phyloP scores from a whole-genome alignment of 2,113 vertebrate species.

The Alosa alosa region DNA sequence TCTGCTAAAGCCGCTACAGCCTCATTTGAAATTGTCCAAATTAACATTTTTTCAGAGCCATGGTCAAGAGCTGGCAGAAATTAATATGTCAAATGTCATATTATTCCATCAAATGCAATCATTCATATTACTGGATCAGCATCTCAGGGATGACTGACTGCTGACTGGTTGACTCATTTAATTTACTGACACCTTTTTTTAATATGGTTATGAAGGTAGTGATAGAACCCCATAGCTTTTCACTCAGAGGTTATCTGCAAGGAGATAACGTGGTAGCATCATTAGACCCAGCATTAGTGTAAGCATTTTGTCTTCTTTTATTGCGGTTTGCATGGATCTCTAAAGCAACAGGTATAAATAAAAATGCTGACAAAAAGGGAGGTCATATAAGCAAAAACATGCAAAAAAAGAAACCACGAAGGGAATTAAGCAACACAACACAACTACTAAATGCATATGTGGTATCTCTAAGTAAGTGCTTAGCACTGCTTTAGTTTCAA shows the following conservation, averaged over 20 bases:
- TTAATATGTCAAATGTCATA: neutral
- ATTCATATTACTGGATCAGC: neutral
- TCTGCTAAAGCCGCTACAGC: neutral
- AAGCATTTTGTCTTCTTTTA: neutral
- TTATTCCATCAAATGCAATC: neutral
- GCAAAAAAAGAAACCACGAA: slow-evolving; percentile 51
- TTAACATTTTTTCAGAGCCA: neutral
- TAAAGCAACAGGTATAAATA: neutral
- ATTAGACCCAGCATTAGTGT: slow-evolving; percentile 4
- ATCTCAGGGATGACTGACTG: neutral
- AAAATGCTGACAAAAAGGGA: slow-evolving; percentile 22
- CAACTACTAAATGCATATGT: slow-evolving; percentile 80
- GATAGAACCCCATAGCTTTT: neutral
- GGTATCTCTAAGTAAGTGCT: slow-evolving; percentile 99
- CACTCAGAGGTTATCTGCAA: neutral
- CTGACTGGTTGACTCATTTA: neutral
- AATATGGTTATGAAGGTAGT: neutral
- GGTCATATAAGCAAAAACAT: slow-evolving; percentile 58
- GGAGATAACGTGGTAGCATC: neutral
- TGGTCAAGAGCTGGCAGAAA: neutral
- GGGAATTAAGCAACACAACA: slow-evolving; percentile 89
- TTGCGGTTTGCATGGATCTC: neutral
- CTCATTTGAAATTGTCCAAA: neutral
- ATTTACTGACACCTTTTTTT: neutral
- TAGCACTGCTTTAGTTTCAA: slow-evolving; percentile 32